Evolutionary conservation across 2,113 vertebrate genomes (phyloP), one percentile per base, ranked within the genome.

Genomic region (Mormoops blainvillei): DNA sequence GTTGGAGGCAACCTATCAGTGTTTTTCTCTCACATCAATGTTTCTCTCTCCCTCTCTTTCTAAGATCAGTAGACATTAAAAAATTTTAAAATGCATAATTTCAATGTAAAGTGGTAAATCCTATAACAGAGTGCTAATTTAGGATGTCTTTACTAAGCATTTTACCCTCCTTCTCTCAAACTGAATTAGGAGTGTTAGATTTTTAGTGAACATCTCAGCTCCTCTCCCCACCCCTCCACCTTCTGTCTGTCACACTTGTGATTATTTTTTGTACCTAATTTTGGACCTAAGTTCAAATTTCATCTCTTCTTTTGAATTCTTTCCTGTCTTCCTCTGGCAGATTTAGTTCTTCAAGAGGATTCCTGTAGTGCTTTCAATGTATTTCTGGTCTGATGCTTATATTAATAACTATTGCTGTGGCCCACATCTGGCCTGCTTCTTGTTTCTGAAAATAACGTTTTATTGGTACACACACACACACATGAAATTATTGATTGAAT

Each of bases 201-300:
- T 67, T 81, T 89, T 81, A 52, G 52, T 73, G 43, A 85, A 70
- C 43, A 54, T 84, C 33, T 76, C n/a, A 82, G 41, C 65, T 78
- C 19, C 19, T 91, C 22, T 95, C 14, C 71, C 24, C 78, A 33
- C n/a, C 43, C 3, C 7, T 88, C 41, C 56, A 85, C 48, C 33
- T 83, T 87, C 71, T 94, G 16, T 67, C 36, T 87, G 52, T 41
- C 8, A 28, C 26, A 14, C 26, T 88, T 61, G 36, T 28, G 36
- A 38, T 85, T 84, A 52, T 89, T 86, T 58, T 95, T 95, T 61
- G 58, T 38, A 81, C 9, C 19, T 5, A 78, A n/a, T n/a, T n/a
- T n/a, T n/a, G n/a, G n/a, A n/a, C n/a, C n/a, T n/a, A n/a, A n/a
- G 33, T 89, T 92, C 50, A 70, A 38, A 85, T 89, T 97, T 94